Conservation (phyloP, 23 tunicate genomes). For the Ciona savignyi region DNA sequence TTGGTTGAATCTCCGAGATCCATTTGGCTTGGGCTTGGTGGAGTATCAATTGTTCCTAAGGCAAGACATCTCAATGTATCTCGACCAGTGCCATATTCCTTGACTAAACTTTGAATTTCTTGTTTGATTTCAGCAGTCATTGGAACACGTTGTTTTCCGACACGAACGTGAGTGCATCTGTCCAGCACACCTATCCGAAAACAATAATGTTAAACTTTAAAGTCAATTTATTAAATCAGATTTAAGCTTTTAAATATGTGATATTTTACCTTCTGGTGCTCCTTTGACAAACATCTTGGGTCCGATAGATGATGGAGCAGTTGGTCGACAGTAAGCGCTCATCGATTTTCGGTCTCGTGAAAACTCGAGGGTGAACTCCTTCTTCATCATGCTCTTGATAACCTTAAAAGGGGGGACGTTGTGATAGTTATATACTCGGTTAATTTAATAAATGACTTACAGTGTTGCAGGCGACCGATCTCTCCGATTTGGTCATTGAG, state of each 20-base stretch:
- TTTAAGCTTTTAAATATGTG: too few species aligned
- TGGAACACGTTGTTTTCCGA: conserved; percentile 77
- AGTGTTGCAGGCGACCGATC: conserved; percentile 62
- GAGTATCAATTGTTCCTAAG: conserved; percentile 89
- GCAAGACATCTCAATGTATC: conserved; percentile 97
- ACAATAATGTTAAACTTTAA: not conserved
- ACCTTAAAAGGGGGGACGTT: conserved; percentile 6
- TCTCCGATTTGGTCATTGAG: conserved; percentile 49
- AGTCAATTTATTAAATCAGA: too few species aligned
- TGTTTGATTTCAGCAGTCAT: conserved; percentile 80
- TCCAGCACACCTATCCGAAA: conserved; percentile 70
- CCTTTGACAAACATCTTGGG: conserved; percentile 95
- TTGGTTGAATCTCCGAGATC: conserved; percentile 81
- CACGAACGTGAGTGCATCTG: conserved; percentile 89
- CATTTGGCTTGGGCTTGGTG: conserved; percentile 76
- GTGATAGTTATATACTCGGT: too few species aligned
- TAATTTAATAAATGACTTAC: conserved; percentile 32
- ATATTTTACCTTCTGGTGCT: conserved; percentile 98
- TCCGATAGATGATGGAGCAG: conserved; percentile 56
- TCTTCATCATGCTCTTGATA: conserved; percentile 80
- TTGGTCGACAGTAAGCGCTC: conserved; percentile 91
- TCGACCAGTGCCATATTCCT: conserved; percentile 97
- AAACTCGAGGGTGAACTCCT: conserved; percentile 94
- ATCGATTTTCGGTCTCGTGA: conserved; percentile 98
- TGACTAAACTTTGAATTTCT: conserved; percentile 60